A percentile compares a stretch with the other conserved stretches of the same genome.
These are phyloP conservation scores for Holothuria scabra DNA, from an alignment of 53 echinoderm and acorn worm genomes.

Conservation along the genomic window DNA sequence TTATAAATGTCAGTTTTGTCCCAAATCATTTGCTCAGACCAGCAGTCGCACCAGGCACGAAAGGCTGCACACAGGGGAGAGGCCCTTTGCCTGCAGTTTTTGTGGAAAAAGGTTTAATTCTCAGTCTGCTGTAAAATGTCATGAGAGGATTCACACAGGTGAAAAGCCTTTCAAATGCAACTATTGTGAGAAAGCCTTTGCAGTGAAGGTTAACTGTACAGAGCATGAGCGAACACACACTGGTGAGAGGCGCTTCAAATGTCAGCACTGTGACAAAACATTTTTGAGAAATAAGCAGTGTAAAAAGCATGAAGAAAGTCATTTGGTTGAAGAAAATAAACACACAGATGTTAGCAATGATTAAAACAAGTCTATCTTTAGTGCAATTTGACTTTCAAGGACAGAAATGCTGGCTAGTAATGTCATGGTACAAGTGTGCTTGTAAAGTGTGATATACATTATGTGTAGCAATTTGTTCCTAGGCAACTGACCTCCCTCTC, in stretches of 20 bases:
- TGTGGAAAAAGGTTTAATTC: slow-evolving; percentile 5
- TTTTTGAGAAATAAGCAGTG: slow-evolving; percentile 1
- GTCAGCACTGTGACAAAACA: slow-evolving; percentile 31
- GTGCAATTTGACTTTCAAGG: no score
- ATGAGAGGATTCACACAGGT: slow-evolving; percentile 36
- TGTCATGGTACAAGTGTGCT: no score
- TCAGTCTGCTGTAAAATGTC: neutral
- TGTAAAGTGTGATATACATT: no score
- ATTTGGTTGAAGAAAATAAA: neutral
- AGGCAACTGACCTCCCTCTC: no score
- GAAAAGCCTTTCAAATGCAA: slow-evolving; percentile 21
- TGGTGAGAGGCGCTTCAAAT: slow-evolving; percentile 6
- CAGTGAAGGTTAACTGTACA: neutral
- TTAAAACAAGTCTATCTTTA: no score
- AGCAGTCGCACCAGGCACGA: neutral
- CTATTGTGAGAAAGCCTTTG: slow-evolving; percentile 27
- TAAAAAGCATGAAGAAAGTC: neutral
- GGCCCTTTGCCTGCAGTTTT: slow-evolving; percentile 8
- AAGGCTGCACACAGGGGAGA: slow-evolving; percentile 21
- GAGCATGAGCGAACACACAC: slow-evolving; percentile 40
- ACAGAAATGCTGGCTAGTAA: no score
- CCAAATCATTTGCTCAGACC: neutral
- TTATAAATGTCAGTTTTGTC: neutral
- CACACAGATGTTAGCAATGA: no score
- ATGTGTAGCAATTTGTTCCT: no score